Conservation (phyloP, 2,113 vertebrate species). For the Seriola aureovittata region DNA sequence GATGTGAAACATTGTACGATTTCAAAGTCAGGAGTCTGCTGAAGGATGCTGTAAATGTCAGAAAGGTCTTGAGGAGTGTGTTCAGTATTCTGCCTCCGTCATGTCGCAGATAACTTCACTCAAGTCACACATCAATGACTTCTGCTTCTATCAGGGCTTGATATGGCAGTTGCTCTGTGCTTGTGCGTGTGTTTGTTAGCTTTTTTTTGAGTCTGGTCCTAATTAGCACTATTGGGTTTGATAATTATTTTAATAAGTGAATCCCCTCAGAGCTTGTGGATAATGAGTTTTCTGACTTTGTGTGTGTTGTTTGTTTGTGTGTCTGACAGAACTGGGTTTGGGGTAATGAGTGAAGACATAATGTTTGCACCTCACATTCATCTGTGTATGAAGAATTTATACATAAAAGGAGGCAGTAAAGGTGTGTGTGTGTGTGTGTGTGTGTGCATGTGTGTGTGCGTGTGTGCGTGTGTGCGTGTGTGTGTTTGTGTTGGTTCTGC, state of each 20-base stretch:
- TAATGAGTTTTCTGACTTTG: conserved; percentile 62
- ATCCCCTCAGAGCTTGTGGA: conserved; percentile 48
- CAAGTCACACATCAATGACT: conserved; percentile 16
- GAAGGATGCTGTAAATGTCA: conserved; percentile 15
- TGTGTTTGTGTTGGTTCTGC: conserved; percentile 8
- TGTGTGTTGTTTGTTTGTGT: conserved; percentile 33
- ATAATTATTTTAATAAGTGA: conserved; percentile 57
- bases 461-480: conserved; percentile 25
- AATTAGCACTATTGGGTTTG: conserved; percentile 60
- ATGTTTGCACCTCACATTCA: conserved; percentile 18
- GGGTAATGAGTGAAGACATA: conserved; percentile 1
- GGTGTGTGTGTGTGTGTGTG: conserved; percentile 30
- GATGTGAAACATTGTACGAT: not conserved
- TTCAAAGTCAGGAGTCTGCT: not conserved
- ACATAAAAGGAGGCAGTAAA: not conserved
- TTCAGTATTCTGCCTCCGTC: conserved; percentile 25
- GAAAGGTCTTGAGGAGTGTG: not conserved
- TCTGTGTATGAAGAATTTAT: conserved; percentile 4
- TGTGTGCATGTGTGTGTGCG: conserved; percentile 18
- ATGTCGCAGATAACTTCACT: conserved; percentile 3
- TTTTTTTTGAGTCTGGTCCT: conserved; percentile 22
- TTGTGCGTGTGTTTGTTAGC: conserved; percentile 26
- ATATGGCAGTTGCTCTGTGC: not conserved
- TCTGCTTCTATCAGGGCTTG: conserved; percentile 18
- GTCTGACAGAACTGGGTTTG: conserved; percentile 40